Base-by-base conservation (phyloP, 2,113 vertebrate genomes). In the Halichoerus grypus region DNA sequence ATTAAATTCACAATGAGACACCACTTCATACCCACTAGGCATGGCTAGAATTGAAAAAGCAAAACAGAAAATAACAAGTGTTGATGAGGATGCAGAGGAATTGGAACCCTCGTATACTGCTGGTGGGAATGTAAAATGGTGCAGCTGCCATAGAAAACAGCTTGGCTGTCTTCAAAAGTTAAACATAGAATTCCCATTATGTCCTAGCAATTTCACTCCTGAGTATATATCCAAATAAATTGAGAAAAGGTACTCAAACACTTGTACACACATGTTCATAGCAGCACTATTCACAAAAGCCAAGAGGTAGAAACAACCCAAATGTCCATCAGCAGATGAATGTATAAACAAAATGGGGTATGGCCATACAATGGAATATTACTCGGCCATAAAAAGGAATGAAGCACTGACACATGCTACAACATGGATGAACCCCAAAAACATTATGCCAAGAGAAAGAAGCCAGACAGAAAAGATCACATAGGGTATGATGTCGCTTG, bases 161-260 rank as follows among this genome's bases (percentile, higher is more conserved):
- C 19, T 91, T 87, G 49, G 9, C 86, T 28, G 86, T 94, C 65
- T 74, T 94, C 28, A 90, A 77, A 88, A 89, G 31, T 97, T 85
- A 89, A 92, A 89, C 46, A 71, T 42, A 84, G 61, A 86, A 59
- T 90, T 82, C 46, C 26, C 22, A 24, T 55, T 55, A 90, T 93
- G 65, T 86, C 49, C 57, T 55, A 95, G 57, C 22, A 90, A 74
- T 74, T 90, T 28, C 8, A 81, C 24, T 39, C 13, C 55, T 63
- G 81, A 51, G 79, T 61, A 36, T 83, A 53, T 84, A 42, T 76
- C 19, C 74, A 39, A 33, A 91, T 65, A 33, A 65, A 65, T 81
- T 85, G 22, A 39, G 86, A 63, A 67, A 33, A 84, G 26, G 28
- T 59, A 79, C 14, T 87, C 82, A 86, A 86, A 87, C 88, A 83